Conservation (phyloP, 2,113 vertebrate species). For the Pica pica region DNA sequence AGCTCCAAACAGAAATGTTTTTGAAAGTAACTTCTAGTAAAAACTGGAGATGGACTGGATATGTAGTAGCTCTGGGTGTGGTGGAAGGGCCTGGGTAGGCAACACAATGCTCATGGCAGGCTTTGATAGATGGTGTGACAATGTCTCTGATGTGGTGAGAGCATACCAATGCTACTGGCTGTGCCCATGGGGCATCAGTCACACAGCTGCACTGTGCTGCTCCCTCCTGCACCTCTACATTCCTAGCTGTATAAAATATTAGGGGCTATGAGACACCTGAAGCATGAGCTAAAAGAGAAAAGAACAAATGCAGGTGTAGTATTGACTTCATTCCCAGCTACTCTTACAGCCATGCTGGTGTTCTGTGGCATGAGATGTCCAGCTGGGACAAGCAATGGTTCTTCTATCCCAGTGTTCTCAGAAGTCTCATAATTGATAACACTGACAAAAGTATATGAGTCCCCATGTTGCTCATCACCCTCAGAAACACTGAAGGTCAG, state of each 20-base stretch:
- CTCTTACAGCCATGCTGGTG: background rate
- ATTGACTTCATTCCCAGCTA: background rate
- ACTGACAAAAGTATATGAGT: background rate
- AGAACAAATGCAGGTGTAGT: background rate
- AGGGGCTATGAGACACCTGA: background rate
- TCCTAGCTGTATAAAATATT: background rate
- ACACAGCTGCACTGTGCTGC: background rate
- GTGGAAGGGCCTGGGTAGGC: background rate
- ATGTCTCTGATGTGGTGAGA: accelerated
- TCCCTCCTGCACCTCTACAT: background rate
- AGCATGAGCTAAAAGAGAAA: background rate
- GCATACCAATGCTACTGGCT: background rate
- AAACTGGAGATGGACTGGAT: background rate
- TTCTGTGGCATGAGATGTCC: background rate
- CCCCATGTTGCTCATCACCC: background rate
- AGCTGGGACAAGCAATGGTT: background rate
- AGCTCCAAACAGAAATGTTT: background rate
- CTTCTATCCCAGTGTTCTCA: background rate
- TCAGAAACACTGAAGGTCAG: background rate
- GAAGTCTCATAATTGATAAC: background rate
- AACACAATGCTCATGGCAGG: background rate
- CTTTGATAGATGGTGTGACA: conserved; percentile 21
- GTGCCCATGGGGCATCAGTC: background rate
- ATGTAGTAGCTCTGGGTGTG: background rate
- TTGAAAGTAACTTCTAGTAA: background rate